phyloP scores from a whole-genome alignment of 2,888 invertebrate genomes.

The Xestia sexstrigata region DNA sequence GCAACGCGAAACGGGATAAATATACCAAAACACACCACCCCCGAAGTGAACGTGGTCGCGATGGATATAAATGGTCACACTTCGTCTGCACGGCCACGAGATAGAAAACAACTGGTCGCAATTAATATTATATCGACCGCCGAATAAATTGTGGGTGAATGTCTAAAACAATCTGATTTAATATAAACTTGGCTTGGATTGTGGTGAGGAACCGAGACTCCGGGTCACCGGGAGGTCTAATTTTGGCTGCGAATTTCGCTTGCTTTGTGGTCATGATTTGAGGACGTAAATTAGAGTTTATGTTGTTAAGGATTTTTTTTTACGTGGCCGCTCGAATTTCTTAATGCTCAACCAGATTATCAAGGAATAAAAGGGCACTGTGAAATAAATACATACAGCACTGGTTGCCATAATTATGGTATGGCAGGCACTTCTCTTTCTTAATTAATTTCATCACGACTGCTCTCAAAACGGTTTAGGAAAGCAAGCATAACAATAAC shows the following conservation, averaged over 20 bases:
- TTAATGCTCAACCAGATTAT: too few relatives aligned
- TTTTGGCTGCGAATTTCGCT: constrained; percentile 12
- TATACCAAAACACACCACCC: constrained; percentile 46
- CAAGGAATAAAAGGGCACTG: too few relatives aligned
- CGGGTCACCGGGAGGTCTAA: neutral
- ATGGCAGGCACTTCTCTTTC: too few relatives aligned
- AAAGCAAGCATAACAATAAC: too few relatives aligned
- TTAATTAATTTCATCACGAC: too few relatives aligned
- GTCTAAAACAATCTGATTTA: constrained; percentile 52
- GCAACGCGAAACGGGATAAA: constrained; percentile 48
- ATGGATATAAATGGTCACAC: constrained; percentile 60
- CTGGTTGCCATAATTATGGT: too few relatives aligned
- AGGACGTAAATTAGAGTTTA: neutral
- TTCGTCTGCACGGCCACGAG: constrained; percentile 42
- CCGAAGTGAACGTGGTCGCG: constrained; percentile 51
- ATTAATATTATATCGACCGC: constrained; percentile 66
- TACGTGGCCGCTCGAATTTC: too few relatives aligned
- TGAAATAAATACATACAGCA: too few relatives aligned
- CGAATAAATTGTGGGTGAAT: constrained; percentile 54
- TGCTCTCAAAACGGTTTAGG: too few relatives aligned
- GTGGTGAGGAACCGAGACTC: neutral
- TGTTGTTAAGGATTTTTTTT: too few relatives aligned
- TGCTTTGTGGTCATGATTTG: constrained; percentile 17
- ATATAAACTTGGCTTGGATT: constrained; percentile 38
- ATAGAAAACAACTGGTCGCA: constrained; percentile 59